Base-by-base conservation (phyloP, 2,113 vertebrate species). In the Onychorhynchus coronatus region DNA sequence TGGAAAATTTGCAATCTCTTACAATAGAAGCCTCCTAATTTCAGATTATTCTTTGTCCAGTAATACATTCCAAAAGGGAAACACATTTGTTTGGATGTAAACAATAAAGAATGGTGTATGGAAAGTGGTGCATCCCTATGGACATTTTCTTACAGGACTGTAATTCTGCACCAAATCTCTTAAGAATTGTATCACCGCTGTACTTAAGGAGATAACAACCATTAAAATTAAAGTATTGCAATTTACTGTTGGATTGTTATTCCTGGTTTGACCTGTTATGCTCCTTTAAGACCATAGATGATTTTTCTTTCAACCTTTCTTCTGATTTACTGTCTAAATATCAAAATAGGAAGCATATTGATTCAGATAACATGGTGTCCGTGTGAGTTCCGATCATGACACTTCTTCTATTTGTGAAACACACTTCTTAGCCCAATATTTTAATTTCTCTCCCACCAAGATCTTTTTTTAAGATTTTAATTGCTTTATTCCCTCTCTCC, bases 71-170 rank as follows among this genome's bases (percentile, higher is more conserved):
- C 71, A 94, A 92, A 77, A 88, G 67, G 95, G 76, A 95, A 97
- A 87, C 94, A 91, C 95, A 47, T 94, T 97, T 97, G 70, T 95
- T 97, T 84, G 66, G 55, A 27, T 76, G 61, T 92, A 77, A 98
- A 97, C 97, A 97, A 85, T 97, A 77, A 93, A 96, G 72, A 97
- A 96, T 92, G 55, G 79, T 89, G 44, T 95, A 79, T 95, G 91
- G 80, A 96, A 97, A 97, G 78, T 75, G 78, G 39, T 72, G 41
- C 50, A 85, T 92, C 95, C 89, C 88, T 79, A 27, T 80, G 78
- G 90, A 94, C 42, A 2, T 95, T 96, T 98, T 97, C 95, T 96
- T 95, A 97, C 83, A 96, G 91, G 93, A 96, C 91, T 92, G 76
- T 67, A 88, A 62, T 85, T 97, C 55, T 90, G 28, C 93, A 67